Conservation (phyloP, 2,888 invertebrate species). For the Hololepta plana region DNA sequence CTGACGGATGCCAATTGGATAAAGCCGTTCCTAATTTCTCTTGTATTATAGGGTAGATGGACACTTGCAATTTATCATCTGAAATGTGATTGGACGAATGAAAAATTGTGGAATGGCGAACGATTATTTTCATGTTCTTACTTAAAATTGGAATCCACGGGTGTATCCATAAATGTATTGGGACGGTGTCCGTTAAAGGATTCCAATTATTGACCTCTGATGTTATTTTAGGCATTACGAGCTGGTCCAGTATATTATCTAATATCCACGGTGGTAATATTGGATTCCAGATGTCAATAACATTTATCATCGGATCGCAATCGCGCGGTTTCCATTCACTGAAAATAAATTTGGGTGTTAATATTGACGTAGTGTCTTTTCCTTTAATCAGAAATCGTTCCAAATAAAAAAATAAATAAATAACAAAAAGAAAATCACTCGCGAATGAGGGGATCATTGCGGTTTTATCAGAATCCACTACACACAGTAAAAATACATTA, state of each 20-base stretch:
- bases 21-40: conserved; percentile 80
- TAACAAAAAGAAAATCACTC: conserved; percentile 2
- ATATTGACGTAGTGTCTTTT: too few relatives aligned
- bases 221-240: conserved; percentile 56
- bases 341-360: too few relatives aligned
- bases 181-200: conserved; percentile 84
- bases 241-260: conserved; percentile 63
- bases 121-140: too few relatives aligned
- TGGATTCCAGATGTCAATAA: conserved; percentile 67
- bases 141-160: conserved; percentile 87
- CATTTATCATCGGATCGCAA: conserved; percentile 57
- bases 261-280: conserved; percentile 70
- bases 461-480: too few relatives aligned
- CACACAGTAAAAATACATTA: too few relatives aligned
- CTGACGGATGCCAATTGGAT: conserved; percentile 89
- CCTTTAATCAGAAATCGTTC: too few relatives aligned
- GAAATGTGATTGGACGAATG: conserved; percentile 8
- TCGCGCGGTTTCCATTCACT: conserved; percentile 70
- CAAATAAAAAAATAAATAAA: conserved; percentile 7
- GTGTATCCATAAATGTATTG: conserved; percentile 92
- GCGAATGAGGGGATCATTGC: too few relatives aligned
- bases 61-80: conserved; percentile 20
- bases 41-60: conserved; percentile 78
- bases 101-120: too few relatives aligned
- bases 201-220: conserved; percentile 82